These are phyloP conservation scores for Psephotus haematonotus DNA, from an alignment of 2,113 vertebrate genomes.

Conservation along the genomic window DNA sequence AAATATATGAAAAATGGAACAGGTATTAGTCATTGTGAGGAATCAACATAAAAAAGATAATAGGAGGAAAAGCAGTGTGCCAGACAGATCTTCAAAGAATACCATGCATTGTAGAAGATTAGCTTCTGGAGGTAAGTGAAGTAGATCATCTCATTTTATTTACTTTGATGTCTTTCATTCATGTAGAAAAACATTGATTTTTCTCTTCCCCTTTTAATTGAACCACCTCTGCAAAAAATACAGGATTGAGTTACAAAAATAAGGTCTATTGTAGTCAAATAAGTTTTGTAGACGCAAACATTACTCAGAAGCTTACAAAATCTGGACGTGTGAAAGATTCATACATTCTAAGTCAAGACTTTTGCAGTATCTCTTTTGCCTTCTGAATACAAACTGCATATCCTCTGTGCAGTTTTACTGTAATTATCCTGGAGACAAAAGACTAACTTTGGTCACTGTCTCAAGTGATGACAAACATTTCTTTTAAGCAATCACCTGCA, in stretches of 20 bases:
- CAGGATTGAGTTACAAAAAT: slow-evolving; percentile 20
- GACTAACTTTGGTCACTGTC: neutral
- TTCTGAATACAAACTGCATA: neutral
- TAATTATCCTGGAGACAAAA: neutral
- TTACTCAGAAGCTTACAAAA: slow-evolving; percentile 18
- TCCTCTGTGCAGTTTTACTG: neutral
- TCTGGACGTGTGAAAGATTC: neutral
- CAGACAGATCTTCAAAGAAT: neutral
- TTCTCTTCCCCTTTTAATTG: neutral
- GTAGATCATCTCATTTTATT: neutral
- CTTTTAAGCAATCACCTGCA: neutral
- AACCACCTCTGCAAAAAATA: neutral
- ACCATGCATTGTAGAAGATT: neutral
- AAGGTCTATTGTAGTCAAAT: neutral
- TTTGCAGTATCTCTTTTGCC: neutral
- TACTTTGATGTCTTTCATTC: slow-evolving; percentile 17
- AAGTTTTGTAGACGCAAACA: slow-evolving; percentile 6
- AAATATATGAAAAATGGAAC: neutral
- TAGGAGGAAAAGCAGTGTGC: neutral
- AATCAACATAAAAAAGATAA: neutral
- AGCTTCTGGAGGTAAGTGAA: neutral
- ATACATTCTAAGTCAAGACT: neutral
- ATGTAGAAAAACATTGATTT: slow-evolving; percentile 1
- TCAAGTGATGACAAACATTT: neutral
- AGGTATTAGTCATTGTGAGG: neutral